Evolutionary conservation across 1,140 invertebrate genomes (phyloP).

Genomic region (Coelopa frigida): DNA sequence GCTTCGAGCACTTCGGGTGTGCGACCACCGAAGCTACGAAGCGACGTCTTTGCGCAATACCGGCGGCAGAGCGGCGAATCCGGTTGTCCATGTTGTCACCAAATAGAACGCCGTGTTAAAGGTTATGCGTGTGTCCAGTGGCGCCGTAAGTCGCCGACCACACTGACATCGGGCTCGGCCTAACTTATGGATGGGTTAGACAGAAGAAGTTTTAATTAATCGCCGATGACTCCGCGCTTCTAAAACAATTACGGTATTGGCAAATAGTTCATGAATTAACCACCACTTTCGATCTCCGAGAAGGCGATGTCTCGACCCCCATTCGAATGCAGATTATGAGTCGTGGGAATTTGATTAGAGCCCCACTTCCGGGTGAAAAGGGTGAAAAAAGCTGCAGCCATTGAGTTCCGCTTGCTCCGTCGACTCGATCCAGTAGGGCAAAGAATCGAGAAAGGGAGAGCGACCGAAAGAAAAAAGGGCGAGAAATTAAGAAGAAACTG

Average conservation of each 20-base stretch:
- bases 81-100: constrained; percentile 6
- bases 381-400: too few species aligned
- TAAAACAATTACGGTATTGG: not conserved
- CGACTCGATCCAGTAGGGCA: too few species aligned
- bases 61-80: not conserved
- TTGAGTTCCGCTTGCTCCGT: too few species aligned
- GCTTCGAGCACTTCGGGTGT: not conserved
- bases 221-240: not conserved
- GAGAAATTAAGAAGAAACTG: constrained; percentile 5
- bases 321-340: too few species aligned
- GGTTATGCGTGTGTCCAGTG: constrained; percentile 13
- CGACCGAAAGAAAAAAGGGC: not conserved
- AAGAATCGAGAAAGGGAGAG: constrained; percentile 4
- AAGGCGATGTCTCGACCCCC: not conserved
- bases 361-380: too few species aligned
- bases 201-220: constrained; percentile 1
- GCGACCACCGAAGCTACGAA: not conserved
- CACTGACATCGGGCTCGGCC: too few species aligned
- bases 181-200: too few species aligned
- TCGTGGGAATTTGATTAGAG: too few species aligned
- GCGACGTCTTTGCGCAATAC: too few species aligned
- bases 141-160: constrained; percentile 7
- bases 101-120: constrained; percentile 10
- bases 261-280: too few species aligned
- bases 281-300: not conserved